Evolutionary conservation across 2,113 vertebrate species (phyloP).

Genomic region (Phylloscopus trochilus): DNA sequence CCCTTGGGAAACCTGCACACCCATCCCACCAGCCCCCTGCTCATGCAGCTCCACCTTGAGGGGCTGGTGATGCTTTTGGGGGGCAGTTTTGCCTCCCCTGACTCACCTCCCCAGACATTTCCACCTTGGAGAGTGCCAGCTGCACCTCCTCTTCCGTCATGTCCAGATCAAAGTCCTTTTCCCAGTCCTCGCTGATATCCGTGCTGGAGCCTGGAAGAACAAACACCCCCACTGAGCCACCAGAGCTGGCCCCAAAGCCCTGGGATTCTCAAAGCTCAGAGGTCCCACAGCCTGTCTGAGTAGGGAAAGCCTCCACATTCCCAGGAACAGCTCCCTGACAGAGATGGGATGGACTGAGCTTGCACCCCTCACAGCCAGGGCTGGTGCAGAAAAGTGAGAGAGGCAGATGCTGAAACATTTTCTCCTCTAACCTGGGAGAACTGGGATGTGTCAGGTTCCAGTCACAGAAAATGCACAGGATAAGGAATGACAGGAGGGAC

Average conservation of each 20-base stretch:
- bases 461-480: neutral
- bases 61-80: neutral
- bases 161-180: slow-evolving; percentile 98
- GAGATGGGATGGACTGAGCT: accelerated
- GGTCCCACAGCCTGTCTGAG: neutral
- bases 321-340: neutral
- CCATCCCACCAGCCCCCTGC: neutral
- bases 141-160: slow-evolving; percentile 99
- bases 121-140: slow-evolving; percentile 87
- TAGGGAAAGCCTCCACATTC: neutral
- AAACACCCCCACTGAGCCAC: neutral
- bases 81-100: neutral
- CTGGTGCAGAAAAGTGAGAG: neutral
- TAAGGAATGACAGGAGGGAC: neutral
- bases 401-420: neutral
- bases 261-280: neutral
- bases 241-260: neutral
- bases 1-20: neutral
- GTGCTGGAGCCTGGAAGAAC: slow-evolving; percentile 90
- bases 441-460: neutral
- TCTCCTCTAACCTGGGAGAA: neutral
- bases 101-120: slow-evolving; percentile 86
- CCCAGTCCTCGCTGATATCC: slow-evolving; percentile 98
- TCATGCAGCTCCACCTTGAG: neutral
- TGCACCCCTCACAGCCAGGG: neutral